Conservation (phyloP, 2,888 invertebrate genomes). For the Diplazon laetatorius region DNA sequence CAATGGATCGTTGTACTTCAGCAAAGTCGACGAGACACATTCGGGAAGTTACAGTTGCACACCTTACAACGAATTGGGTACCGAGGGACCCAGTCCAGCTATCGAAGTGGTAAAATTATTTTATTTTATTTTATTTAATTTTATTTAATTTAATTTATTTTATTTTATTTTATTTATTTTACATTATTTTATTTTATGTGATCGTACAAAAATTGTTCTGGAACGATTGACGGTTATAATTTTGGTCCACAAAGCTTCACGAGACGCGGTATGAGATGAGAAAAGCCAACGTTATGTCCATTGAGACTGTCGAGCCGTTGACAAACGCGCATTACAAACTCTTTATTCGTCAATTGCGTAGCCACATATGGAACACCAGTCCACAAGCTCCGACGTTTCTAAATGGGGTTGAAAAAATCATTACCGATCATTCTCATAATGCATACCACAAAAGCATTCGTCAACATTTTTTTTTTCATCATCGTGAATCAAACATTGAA, state of each 20-base stretch:
- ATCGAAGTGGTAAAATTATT: slow-evolving; percentile 87
- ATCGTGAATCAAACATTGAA: too few relatives aligned
- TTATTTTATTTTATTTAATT: slow-evolving; percentile 26
- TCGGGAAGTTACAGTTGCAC: slow-evolving; percentile 96
- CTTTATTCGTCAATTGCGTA: slow-evolving; percentile 75
- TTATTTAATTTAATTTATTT: not conserved
- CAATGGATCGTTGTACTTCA: slow-evolving; percentile 93
- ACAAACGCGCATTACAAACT: slow-evolving; percentile 66
- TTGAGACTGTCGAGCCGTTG: slow-evolving; percentile 72
- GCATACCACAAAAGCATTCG: not conserved
- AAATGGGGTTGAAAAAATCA: slow-evolving; percentile 41
- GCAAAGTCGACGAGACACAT: slow-evolving; percentile 92
- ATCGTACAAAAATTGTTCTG: slow-evolving; percentile 25
- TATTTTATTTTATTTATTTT: too few relatives aligned
- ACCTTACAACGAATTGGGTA: slow-evolving; percentile 94
- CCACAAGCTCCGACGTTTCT: slow-evolving; percentile 31
- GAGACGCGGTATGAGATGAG: slow-evolving; percentile 32
- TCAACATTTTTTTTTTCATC: too few relatives aligned
- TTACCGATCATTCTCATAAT: slow-evolving; percentile 10
- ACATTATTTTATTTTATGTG: too few relatives aligned
- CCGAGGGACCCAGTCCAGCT: slow-evolving; percentile 91
- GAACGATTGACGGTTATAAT: too few relatives aligned
- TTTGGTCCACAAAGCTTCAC: slow-evolving; percentile 28
- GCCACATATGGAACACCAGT: slow-evolving; percentile 51
- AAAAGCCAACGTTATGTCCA: slow-evolving; percentile 59